Percentiles rank a stretch among this genome's conserved stretches.
Conservation (phyloP, 2,113 vertebrate species). For the Mesoclemmys tuberculata region DNA sequence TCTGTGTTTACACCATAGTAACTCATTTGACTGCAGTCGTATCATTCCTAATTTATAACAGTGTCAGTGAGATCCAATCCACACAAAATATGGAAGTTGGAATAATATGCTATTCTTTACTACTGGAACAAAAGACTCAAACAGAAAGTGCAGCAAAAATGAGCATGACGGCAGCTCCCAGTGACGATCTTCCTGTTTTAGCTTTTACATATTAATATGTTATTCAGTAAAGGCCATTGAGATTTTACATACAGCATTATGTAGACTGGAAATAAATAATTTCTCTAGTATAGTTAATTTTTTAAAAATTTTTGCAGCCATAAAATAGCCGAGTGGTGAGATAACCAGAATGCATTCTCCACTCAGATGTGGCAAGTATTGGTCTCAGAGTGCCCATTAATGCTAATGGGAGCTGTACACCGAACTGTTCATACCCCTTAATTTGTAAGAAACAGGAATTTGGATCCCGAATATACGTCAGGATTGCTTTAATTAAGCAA, state of each 20-base stretch:
- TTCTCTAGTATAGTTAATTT: not conserved
- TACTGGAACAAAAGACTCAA: conserved; percentile 44
- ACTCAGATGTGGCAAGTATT: not conserved
- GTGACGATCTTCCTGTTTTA: conserved; percentile 40
- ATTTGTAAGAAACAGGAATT: not conserved
- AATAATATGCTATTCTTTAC: conserved; percentile 34
- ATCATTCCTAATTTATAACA: not conserved
- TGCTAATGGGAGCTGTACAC: not conserved
- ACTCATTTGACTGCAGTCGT: not conserved
- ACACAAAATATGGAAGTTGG: not conserved
- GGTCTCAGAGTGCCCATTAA: not conserved
- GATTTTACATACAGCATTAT: not conserved
- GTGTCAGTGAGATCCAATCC: not conserved
- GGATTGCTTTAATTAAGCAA: not conserved
- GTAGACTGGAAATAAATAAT: not conserved
- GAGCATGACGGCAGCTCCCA: conserved; percentile 48
- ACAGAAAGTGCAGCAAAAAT: conserved; percentile 45
- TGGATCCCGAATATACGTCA: not conserved
- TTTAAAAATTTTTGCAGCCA: conserved; percentile 7
- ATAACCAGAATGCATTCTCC: not conserved
- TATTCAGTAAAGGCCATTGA: not conserved
- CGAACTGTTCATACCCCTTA: accelerated
- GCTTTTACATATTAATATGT: not conserved
- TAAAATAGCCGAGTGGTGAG: not conserved
- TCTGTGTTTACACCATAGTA: not conserved